A percentile compares a stretch with the other conserved stretches of the same genome.
These are phyloP conservation scores for Lipophrys pholis DNA, from an alignment of 2,113 vertebrate genomes.

Conservation along the genomic window DNA sequence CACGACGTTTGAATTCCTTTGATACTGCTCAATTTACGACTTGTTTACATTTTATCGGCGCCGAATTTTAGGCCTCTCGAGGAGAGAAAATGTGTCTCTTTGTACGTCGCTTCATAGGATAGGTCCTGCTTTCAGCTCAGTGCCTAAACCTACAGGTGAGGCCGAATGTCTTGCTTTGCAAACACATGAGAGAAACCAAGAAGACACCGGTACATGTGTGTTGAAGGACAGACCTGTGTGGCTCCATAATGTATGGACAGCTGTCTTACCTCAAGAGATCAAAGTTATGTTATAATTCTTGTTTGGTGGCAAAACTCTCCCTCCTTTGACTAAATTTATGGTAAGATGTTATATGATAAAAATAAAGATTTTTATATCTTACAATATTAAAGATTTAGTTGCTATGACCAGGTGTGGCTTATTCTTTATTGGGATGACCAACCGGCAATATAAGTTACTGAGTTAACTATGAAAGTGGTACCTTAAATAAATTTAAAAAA, in stretches of 20 bases:
- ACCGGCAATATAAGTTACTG: no score
- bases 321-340: constrained; percentile 67
- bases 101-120: constrained; percentile 51
- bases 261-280: constrained; percentile 73
- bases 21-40: constrained; percentile 5
- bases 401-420: constrained; percentile 60
- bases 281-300: constrained; percentile 68
- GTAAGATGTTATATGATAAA: constrained; percentile 77
- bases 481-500: no score
- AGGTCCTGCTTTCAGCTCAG: constrained; percentile 58
- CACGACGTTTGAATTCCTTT: constrained; percentile 34
- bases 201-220: constrained; percentile 20
- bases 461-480: no score
- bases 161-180: constrained; percentile 43
- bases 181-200: constrained; percentile 12
- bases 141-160: constrained; percentile 61
- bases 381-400: constrained; percentile 77
- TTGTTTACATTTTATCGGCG: constrained; percentile 27
- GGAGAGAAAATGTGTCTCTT: constrained; percentile 14
- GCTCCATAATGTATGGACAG: constrained; percentile 57
- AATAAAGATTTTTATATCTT: constrained; percentile 80
- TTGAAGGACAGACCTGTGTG: constrained; percentile 58
- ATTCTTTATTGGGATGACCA: neutral
- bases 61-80: constrained; percentile 18
- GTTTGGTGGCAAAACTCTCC: constrained; percentile 68